Conservation (phyloP, 2,888 invertebrate genomes). For the Myathropa florea region DNA sequence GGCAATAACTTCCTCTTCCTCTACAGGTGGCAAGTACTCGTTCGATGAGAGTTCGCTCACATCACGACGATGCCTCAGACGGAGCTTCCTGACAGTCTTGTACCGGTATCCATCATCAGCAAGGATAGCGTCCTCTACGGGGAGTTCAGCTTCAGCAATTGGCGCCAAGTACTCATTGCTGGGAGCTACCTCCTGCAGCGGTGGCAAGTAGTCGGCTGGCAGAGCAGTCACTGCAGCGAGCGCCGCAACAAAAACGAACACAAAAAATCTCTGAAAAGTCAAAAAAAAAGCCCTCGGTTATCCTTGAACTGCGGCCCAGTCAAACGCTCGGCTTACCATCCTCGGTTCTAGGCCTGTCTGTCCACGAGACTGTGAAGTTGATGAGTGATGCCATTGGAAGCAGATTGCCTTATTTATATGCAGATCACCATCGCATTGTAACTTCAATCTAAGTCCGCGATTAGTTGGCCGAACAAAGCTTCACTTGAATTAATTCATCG, state of each 20-base stretch:
- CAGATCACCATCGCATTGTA: neutral
- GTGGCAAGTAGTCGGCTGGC: slow-evolving; percentile 69
- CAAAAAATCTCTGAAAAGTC: slow-evolving; percentile 75
- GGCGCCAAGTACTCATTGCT: slow-evolving; percentile 1
- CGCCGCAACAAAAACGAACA: slow-evolving; percentile 76
- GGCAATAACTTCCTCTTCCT: slow-evolving; percentile 51
- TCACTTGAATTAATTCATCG: slow-evolving; percentile 16
- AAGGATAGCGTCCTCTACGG: slow-evolving; percentile 31
- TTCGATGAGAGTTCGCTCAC: slow-evolving; percentile 72
- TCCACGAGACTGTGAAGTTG: neutral
- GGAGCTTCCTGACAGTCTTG: slow-evolving; percentile 73
- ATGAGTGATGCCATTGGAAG: slow-evolving; percentile 14
- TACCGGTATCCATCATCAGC: slow-evolving; percentile 71
- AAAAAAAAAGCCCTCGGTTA: neutral
- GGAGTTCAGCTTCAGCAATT: slow-evolving; percentile 5
- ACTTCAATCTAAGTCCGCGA: neutral
- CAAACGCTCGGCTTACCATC: slow-evolving; percentile 20
- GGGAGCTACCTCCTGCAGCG: slow-evolving; percentile 56
- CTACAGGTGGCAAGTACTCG: slow-evolving; percentile 72
- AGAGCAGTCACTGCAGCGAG: slow-evolving; percentile 73
- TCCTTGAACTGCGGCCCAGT: neutral
- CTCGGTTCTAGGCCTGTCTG: slow-evolving; percentile 4
- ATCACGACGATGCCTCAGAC: slow-evolving; percentile 73
- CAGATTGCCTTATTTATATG: slow-evolving; percentile 25
- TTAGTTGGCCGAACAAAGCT: neutral